phyloP scores from a whole-genome alignment of 2,797 vertebrate genomes.

The Pterois miles region DNA sequence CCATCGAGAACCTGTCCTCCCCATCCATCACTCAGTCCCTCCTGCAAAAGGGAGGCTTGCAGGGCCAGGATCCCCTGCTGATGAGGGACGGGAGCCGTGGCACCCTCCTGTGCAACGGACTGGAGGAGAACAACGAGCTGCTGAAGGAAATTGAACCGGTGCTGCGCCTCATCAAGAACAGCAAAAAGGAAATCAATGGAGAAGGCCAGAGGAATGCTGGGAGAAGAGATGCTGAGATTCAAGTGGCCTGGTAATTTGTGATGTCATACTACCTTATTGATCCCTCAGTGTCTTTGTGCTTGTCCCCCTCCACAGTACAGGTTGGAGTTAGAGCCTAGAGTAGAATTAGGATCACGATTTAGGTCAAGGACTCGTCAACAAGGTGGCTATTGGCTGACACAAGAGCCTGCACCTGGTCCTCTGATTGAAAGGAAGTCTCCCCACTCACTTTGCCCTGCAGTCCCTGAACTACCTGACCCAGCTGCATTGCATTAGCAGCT shows the following conservation, averaged over 20 bases:
- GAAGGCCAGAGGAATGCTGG: constrained; percentile 82
- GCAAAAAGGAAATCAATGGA: constrained; percentile 83
- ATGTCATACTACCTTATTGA: constrained; percentile 37
- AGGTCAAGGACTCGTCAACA: constrained; percentile 36
- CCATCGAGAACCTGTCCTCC: constrained; percentile 83
- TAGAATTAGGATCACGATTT: constrained; percentile 31
- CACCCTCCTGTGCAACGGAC: constrained; percentile 82
- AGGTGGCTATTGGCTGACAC: constrained; percentile 26
- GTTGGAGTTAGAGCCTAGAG: constrained; percentile 2
- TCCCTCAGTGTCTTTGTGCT: constrained; percentile 39
- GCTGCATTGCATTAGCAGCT: constrained; percentile 43
- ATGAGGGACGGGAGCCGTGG: constrained; percentile 72
- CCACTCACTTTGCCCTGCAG: constrained; percentile 4
- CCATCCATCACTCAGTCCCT: constrained; percentile 70
- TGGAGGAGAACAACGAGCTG: constrained; percentile 89
- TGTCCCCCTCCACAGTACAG: neutral
- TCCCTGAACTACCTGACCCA: constrained; percentile 40
- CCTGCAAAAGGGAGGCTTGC: constrained; percentile 72
- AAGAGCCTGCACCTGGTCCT: constrained; percentile 36
- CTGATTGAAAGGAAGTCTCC: constrained; percentile 33
- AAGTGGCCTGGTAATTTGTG: constrained; percentile 91
- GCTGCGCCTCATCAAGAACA: constrained; percentile 89
- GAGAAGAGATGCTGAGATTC: constrained; percentile 89
- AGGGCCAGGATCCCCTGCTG: constrained; percentile 77
- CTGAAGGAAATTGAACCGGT: constrained; percentile 95